Base-by-base conservation (phyloP, 2,113 vertebrate genomes). In the Entelurus aequoreus region DNA sequence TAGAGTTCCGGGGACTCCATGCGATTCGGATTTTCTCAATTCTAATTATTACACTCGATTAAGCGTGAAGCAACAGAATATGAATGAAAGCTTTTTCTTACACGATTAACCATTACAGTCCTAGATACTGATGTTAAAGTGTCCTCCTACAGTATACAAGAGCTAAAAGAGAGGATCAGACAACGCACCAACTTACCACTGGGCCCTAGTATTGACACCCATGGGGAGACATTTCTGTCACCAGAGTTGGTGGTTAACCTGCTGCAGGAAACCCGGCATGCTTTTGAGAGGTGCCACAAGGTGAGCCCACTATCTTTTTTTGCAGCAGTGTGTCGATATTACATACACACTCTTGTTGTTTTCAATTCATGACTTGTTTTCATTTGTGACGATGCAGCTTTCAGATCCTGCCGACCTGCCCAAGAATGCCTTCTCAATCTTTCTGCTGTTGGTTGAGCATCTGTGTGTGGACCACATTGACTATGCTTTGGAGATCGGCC, bases 391-490 rank as follows among this genome's bases (percentile, higher is more conserved):
- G 47, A 72, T 84, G 62, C 84, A 99, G 96, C 92, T 99, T 64
- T 99, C 97, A 60, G 97, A 99, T 85, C 94, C 94, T 51, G 94
- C 96, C 66, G 96, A 99, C 89, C 90, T 99, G 75, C 95, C 97
- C 67, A 96, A 95, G 89, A 99, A 99, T 62, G 97, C 97, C 78
- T 98, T 95, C 89, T 93, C 93, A 71, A 94, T 99, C 87, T 99
- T 99, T 89, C 90, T 94, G 75, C 90, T 98, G 88, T 92, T 99
- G 74, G 96, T 99, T 67, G 96, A 99, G 21, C 94, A 97, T 88
- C 93, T 99, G 56, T 99, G 97, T 81, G 93, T 96, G 71, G 96
- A 99, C 7, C 96, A 99, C 88, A 99, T 99, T 56, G 97, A 99
- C 90, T 99, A 99, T 68, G 97, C 97, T 66, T 90, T 99, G 77